Conservation (phyloP, 2,113 vertebrate genomes). For the Crocuta crocuta region DNA sequence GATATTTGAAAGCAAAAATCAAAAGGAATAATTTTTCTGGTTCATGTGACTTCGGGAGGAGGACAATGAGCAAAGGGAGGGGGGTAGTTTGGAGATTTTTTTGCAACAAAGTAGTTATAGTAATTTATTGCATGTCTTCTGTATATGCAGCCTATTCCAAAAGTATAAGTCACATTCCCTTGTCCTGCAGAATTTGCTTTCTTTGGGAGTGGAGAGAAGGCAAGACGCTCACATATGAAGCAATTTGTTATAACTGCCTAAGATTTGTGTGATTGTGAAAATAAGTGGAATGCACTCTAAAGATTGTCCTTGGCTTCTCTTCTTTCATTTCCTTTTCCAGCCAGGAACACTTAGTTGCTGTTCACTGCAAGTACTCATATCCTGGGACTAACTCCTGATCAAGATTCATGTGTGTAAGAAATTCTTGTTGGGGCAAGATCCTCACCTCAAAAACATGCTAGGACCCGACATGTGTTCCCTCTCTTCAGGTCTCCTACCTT, state of each 20-base stretch:
- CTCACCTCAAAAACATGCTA: background rate
- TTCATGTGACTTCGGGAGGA: background rate
- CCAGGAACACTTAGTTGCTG: background rate
- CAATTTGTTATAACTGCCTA: background rate
- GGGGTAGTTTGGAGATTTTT: background rate
- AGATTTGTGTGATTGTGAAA: background rate
- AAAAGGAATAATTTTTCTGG: background rate
- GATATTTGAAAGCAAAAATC: slow-evolving; percentile 27
- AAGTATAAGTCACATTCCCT: background rate
- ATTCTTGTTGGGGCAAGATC: background rate
- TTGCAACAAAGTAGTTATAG: background rate
- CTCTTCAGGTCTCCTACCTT: background rate
- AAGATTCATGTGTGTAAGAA: background rate
- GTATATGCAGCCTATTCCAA: background rate
- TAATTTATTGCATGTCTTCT: background rate
- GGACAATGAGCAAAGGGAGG: background rate
- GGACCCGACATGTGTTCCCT: background rate
- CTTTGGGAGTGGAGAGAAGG: background rate
- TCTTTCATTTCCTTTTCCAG: background rate
- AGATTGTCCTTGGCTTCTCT: background rate
- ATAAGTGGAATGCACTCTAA: background rate
- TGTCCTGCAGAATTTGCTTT: background rate
- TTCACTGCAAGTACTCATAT: background rate
- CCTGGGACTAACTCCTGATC: background rate
- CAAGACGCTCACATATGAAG: background rate